phyloP scores from a whole-genome alignment of 1,140 invertebrate species.

The Nixonia krombeini region DNA sequence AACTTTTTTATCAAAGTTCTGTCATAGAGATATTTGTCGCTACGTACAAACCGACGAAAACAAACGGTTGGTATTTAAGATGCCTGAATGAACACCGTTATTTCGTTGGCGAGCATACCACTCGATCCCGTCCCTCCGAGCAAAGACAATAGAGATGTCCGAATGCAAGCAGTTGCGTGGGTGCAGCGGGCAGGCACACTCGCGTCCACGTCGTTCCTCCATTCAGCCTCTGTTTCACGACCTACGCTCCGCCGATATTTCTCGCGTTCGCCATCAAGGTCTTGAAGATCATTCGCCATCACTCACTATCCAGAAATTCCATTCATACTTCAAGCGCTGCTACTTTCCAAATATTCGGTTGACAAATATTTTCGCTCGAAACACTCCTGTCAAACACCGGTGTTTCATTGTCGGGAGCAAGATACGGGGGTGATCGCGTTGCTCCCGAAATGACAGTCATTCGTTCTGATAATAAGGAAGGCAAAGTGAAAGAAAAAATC shows the following conservation, averaged over 20 bases:
- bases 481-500: not conserved
- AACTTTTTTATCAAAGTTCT: too few relatives aligned
- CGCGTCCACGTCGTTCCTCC: slow-evolving; percentile 29
- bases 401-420: too few relatives aligned
- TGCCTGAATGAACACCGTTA: slow-evolving; percentile 33
- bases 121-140: slow-evolving; percentile 24
- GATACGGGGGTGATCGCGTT: too few relatives aligned
- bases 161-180: slow-evolving; percentile 51
- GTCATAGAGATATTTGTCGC: too few relatives aligned
- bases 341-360: too few relatives aligned
- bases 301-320: slow-evolving; percentile 14
- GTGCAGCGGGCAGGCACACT: slow-evolving; percentile 30
- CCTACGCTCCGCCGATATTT: slow-evolving; percentile 49
- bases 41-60: not conserved
- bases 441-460: too few relatives aligned
- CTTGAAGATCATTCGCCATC: slow-evolving; percentile 31
- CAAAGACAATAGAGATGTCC: slow-evolving; percentile 58
- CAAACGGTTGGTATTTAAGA: not conserved
- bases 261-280: slow-evolving; percentile 17
- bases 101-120: slow-evolving; percentile 35
- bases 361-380: too few relatives aligned
- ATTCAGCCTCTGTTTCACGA: slow-evolving; percentile 41
- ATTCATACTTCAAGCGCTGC: too few relatives aligned
- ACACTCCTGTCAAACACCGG: too few relatives aligned
- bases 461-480: too few relatives aligned